phyloP scores from a whole-genome alignment of 2,113 vertebrate genomes.

The Carassius auratus region DNA sequence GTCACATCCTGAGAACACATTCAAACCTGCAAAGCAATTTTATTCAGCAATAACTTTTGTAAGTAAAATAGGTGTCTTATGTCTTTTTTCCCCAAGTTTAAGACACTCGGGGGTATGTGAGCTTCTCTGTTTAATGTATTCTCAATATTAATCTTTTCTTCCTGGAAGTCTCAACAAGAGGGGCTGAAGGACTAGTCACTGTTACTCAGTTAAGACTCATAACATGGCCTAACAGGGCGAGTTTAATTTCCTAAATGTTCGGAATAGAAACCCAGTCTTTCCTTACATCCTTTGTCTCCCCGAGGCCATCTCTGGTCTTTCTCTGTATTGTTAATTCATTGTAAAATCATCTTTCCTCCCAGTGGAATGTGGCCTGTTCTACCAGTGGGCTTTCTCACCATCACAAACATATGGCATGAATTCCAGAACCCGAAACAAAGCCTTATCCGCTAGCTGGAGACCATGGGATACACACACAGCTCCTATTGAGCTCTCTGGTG shows the following conservation, averaged over 20 bases:
- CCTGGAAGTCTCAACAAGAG: neutral
- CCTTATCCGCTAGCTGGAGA: neutral
- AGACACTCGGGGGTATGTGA: neutral
- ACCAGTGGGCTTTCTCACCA: constrained; percentile 50
- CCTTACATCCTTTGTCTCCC: constrained; percentile 58
- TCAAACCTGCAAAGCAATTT: neutral
- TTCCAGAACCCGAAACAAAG: constrained; percentile 42
- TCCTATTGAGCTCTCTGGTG: constrained; percentile 39
- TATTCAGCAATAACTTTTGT: neutral
- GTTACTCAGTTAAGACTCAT: neutral
- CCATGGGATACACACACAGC: constrained; percentile 11
- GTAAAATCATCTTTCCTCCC: constrained; percentile 59
- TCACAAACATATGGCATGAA: constrained; percentile 40
- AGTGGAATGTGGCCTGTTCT: constrained; percentile 63
- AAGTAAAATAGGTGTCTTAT: neutral
- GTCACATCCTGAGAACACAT: neutral
- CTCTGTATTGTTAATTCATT: constrained; percentile 51
- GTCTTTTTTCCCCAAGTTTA: neutral
- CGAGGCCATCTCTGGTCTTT: constrained; percentile 54
- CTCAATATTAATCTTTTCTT: neutral
- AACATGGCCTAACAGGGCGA: neutral
- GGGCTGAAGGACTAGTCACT: neutral
- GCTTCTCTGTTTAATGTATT: neutral
- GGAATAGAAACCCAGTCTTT: constrained; percentile 64
- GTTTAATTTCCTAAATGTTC: constrained; percentile 12